Conservation (phyloP, 2,888 invertebrate species). For the Chydorus sphaericus region DNA sequence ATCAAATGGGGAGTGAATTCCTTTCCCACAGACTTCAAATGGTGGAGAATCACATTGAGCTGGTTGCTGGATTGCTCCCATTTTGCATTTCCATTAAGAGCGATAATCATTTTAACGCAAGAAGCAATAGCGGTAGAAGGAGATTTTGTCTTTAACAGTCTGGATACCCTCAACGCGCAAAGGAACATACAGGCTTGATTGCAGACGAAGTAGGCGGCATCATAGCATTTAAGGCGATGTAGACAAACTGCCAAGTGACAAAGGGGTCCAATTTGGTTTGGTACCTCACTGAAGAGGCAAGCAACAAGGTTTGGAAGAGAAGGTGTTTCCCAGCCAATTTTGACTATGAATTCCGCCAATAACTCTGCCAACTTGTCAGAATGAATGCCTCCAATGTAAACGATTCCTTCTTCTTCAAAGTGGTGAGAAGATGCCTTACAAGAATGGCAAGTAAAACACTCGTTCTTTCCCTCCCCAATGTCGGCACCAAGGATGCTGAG, state of each 20-base stretch:
- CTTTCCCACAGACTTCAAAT: not conserved
- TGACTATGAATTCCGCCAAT: not conserved
- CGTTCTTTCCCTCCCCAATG: too few relatives aligned
- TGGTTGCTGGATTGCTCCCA: not conserved
- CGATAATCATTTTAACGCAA: not conserved
- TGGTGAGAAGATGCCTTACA: not conserved
- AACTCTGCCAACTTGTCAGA: not conserved
- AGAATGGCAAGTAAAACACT: not conserved
- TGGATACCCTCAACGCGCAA: not conserved
- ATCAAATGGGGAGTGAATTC: not conserved
- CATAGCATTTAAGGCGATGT: not conserved
- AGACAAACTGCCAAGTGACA: not conserved
- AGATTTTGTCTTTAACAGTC: not conserved
- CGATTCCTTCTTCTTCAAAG: not conserved
- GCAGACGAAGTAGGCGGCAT: not conserved
- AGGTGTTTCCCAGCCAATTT: not conserved
- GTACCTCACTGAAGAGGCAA: too few relatives aligned
- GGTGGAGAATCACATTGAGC: not conserved
- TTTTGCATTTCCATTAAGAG: not conserved
- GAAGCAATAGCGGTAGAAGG: not conserved
- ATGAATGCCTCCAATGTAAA: not conserved
- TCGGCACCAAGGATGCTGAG: not conserved
- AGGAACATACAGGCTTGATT: not conserved
- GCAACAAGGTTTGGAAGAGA: not conserved
- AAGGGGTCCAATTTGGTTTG: not conserved